Evolutionary conservation across 1,140 invertebrate species (phyloP).

Genomic region (Drosophila dunni): DNA sequence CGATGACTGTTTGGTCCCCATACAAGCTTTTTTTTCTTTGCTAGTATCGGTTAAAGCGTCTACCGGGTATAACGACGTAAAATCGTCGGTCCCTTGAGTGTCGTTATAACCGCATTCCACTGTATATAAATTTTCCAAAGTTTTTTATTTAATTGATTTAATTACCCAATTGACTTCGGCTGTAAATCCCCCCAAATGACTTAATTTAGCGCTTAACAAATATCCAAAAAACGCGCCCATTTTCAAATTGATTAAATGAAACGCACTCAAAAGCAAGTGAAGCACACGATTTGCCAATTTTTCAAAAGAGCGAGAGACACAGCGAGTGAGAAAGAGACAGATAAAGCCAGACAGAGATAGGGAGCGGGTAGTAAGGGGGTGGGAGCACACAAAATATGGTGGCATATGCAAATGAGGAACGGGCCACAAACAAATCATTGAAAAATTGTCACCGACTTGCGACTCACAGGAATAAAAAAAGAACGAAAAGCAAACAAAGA

Average conservation of each 20-base stretch:
- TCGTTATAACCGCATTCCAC: no score
- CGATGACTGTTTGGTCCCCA: no score
- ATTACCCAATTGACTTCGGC: neutral
- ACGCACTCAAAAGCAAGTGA: slow-evolving; percentile 47
- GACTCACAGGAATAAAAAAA: slow-evolving; percentile 48
- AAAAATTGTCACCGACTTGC: slow-evolving; percentile 82
- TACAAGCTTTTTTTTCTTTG: no score
- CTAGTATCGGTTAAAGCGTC: no score
- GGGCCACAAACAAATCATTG: slow-evolving; percentile 80
- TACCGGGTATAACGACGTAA: no score
- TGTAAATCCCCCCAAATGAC: slow-evolving; percentile 9
- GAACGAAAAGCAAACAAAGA: slow-evolving; percentile 7
- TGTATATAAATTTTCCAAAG: no score
- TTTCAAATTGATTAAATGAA: slow-evolving; percentile 68
- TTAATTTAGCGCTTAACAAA: slow-evolving; percentile 31
- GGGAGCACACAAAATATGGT: slow-evolving; percentile 57
- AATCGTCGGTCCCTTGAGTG: no score
- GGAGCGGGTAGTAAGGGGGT: neutral
- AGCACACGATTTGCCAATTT: slow-evolving; percentile 69
- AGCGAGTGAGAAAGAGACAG: neutral
- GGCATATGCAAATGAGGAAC: slow-evolving; percentile 78
- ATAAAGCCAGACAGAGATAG: slow-evolving; percentile 16
- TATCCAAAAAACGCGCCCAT: slow-evolving; percentile 48
- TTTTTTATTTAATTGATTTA: neutral
- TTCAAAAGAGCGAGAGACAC: slow-evolving; percentile 42